A percentile compares a stretch with the other conserved stretches of the same genome.
Evolutionary conservation across 2,113 vertebrate species (phyloP).

Genomic region (Rynchops niger): DNA sequence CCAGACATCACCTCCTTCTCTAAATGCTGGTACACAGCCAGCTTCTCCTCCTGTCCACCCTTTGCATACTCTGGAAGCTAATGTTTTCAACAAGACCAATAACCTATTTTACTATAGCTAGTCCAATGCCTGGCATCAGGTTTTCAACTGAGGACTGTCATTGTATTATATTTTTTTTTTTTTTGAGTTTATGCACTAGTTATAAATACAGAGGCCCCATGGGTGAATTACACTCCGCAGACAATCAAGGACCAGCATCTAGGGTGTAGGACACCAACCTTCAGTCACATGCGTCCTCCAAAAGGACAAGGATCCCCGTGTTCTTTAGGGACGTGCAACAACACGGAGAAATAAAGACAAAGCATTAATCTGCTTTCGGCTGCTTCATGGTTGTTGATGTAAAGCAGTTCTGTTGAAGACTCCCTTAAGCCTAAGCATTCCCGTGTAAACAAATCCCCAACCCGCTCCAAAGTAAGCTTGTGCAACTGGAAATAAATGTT

Average conservation of each 20-base stretch:
- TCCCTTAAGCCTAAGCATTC: not conserved
- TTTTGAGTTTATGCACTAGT: not conserved
- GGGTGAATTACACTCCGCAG: not conserved
- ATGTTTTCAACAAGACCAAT: not conserved
- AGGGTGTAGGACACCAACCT: not conserved
- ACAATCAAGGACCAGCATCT: not conserved
- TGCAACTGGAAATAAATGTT: constrained; percentile 23
- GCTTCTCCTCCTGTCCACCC: not conserved
- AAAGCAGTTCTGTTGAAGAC: not conserved
- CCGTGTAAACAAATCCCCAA: constrained; percentile 12
- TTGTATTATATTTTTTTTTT: not conserved
- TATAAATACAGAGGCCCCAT: not conserved
- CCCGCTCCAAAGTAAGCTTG: not conserved
- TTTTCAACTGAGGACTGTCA: not conserved
- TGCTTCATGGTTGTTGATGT: not conserved
- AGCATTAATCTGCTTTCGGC: not conserved
- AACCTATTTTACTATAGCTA: not conserved
- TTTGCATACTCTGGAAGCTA: not conserved
- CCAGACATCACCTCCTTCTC: not conserved
- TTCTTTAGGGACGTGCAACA: not conserved
- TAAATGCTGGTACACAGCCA: not conserved
- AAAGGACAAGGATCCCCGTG: not conserved
- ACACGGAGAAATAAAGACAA: not conserved
- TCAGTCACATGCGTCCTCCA: fast-evolving
- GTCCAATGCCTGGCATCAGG: not conserved